A percentile compares a stretch with the other conserved stretches of the same genome.
These are phyloP conservation scores for Argopecten irradians DNA, from an alignment of 1,140 invertebrate species.

Conservation along the genomic window DNA sequence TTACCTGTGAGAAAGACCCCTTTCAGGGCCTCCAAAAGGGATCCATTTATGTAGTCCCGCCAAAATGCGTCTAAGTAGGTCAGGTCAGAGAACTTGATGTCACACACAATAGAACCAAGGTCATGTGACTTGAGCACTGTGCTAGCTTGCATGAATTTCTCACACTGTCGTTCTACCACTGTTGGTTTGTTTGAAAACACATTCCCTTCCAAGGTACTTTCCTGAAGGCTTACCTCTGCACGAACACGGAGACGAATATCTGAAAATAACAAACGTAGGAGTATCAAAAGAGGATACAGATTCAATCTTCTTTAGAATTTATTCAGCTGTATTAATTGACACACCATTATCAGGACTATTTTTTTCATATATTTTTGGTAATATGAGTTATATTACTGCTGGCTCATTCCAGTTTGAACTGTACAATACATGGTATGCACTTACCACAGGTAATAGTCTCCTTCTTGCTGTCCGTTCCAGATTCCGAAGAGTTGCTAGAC, in stretches of 20 bases:
- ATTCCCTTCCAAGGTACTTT: constrained; percentile 65
- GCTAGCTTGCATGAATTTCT: constrained; percentile 73
- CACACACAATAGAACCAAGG: constrained; percentile 75
- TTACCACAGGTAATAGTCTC: constrained; percentile 63
- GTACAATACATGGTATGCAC: neutral
- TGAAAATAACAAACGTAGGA: constrained; percentile 38
- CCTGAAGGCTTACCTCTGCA: constrained; percentile 69
- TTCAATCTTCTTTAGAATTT: no score
- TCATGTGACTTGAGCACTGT: constrained; percentile 73
- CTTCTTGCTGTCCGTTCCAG: constrained; percentile 26
- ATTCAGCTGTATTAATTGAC: no score
- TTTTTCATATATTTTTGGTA: neutral
- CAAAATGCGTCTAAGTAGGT: constrained; percentile 77
- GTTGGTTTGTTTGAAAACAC: constrained; percentile 70
- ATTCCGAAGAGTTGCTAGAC: constrained; percentile 18
- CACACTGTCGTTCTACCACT: constrained; percentile 71
- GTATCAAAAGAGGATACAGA: no score
- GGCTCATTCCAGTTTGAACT: no score
- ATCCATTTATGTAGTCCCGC: constrained; percentile 76
- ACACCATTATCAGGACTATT: neutral
- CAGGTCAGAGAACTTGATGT: constrained; percentile 76
- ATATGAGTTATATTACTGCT: no score
- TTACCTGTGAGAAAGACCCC: constrained; percentile 73
- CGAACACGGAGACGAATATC: constrained; percentile 69
- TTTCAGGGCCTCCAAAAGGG: constrained; percentile 74